phyloP scores from a whole-genome alignment of 2,888 invertebrate species.

The Nyleta sp. region DNA sequence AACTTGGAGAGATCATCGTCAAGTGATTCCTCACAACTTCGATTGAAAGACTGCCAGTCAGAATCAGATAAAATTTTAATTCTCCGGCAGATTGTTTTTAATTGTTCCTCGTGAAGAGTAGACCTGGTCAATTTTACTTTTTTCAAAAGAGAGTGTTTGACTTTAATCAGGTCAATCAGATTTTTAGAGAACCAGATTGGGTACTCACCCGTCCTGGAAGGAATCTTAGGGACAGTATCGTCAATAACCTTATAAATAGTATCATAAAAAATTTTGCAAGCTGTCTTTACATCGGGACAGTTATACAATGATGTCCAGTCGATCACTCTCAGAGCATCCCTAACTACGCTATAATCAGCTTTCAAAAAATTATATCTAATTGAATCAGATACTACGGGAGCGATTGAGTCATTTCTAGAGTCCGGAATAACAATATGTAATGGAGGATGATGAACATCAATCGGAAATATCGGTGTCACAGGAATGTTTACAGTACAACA shows the following conservation, averaged over 20 bases:
- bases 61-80: background rate
- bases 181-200: background rate
- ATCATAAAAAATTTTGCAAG: background rate
- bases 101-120: background rate
- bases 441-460: constrained; percentile 1
- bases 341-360: background rate
- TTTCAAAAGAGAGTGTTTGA: background rate
- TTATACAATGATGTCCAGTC: background rate
- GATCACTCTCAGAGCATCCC: background rate
- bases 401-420: background rate
- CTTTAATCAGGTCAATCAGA: background rate
- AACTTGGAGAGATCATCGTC: background rate
- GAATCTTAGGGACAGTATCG: background rate
- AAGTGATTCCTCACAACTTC: background rate
- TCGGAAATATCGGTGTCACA: background rate
- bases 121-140: background rate
- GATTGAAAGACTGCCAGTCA: background rate
- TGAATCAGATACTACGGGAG: background rate
- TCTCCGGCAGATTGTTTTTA: background rate
- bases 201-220: background rate
- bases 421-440: background rate
- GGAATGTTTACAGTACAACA: background rate
- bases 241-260: background rate
- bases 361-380: background rate
- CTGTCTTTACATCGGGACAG: background rate